Base-by-base conservation (phyloP, 2,888 invertebrate species). In the Drosophila setosimentum region DNA sequence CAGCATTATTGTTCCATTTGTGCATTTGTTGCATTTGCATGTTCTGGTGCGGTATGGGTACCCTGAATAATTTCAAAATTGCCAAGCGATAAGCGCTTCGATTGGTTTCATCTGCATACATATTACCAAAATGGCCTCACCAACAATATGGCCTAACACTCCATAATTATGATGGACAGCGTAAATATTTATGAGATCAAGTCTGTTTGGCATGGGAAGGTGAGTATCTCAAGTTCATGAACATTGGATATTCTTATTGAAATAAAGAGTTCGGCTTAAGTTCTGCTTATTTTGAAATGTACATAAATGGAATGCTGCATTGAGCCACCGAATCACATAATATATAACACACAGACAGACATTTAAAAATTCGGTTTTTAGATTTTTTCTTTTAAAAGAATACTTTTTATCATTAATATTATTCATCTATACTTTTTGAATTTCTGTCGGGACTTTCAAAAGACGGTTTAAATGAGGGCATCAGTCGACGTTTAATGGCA, bases 61-160 rank as follows among this genome's bases (percentile, higher is more conserved):
- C 21, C 24, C 62, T 29, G 61, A 42, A 49, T 73, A 73, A 77
- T 77, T 73, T 71, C 51, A 63, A 75, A 66, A 75, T 78, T 82
- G 61, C 49, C 60, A 63, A 60, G 58, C 57, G 50, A 76, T 77
- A 68, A 70, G 29, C 49, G 50, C 50, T 42, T 54, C 61, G 42
- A 62, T 27, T 49, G 49, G 55, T 71, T 30, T 30, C n/a, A 59
- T 59, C 42, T 55, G 40, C 57, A 60, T 24, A 37, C 37, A 27
- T 27, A 29, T 54, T 27, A 35, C 4, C 11, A 35, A 54, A 18
- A 1, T 13, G 5, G 35, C 13, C n/a, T 13, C 24, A 68, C 18
- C 42, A 29, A 27, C n/a, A 24, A 50, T 57, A n/a, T 50, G 2
- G 2, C 7, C 5, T 40, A 16, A 3, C 35, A 11, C 33, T 27